Evolutionary conservation across 2,888 invertebrate genomes (phyloP), one percentile per base, ranked within the genome.

Genomic region (Pristionchus maxplancki): DNA sequence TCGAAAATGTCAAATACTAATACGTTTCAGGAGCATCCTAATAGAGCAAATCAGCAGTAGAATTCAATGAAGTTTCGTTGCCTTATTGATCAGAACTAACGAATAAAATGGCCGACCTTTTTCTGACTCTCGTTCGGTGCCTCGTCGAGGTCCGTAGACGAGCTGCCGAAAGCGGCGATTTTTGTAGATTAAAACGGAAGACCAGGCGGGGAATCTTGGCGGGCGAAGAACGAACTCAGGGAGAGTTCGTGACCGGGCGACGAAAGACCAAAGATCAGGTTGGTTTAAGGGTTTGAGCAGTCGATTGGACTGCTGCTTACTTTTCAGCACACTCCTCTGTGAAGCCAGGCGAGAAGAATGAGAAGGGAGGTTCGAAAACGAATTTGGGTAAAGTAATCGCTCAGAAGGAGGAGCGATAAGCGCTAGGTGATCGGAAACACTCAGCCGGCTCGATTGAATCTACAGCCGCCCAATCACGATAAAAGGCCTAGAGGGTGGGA

Each of bases 191-290:
- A 50, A 34, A 67, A 34, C 31, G 28, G 67, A 67, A 67, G 67
- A 34, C 67, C 67, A 67, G 67, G 13, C 67, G 67, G n/a, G 67
- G 67, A 67, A 67, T 67, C 17, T 67, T 67, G 67, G 15, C 28
- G 34, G 2, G n/a, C 13, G 67, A 15, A 1, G 13, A 67, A 34
- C 67, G 67, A 67, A 67, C 67, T 67, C 67, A 17, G 17, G 31
- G 11, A 28, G 67, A 67, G 67, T 67, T 67, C 67, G 67, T 67
- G 28, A 17, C 31, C 34, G 15, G 31, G 13, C n/a, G 34, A 67
- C 34, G 15, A 34, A 67, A 67, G 67, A 62, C 67, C 34, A 34
- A 34, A 67, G 67, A 67, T 31, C 34, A 67, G 67, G 20, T 62
- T 13, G 34, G 31, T 15, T 31, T 28, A 15, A 34, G 67, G 34